Evolutionary conservation across 2,113 vertebrate species (phyloP).

Genomic region (Triplophysa siluroides): DNA sequence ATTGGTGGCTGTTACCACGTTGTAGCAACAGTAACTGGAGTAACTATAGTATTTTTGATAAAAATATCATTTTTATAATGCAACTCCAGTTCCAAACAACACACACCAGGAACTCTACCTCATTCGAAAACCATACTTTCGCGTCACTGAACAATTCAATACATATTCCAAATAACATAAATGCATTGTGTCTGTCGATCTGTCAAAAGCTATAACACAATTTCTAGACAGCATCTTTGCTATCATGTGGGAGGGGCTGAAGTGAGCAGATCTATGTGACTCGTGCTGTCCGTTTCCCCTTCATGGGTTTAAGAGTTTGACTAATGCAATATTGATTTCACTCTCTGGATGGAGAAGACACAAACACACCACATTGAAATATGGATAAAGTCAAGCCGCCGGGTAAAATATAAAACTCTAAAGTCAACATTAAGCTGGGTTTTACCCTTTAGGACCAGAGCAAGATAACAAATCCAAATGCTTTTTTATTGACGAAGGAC

Average conservation of each 20-base stretch:
- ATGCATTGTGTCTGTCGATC: conserved; percentile 15
- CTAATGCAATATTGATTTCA: conserved; percentile 63
- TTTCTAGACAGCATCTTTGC: conserved; percentile 23
- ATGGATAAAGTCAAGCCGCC: conserved; percentile 27
- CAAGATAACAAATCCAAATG: not conserved
- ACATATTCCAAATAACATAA: conserved; percentile 39
- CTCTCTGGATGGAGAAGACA: conserved; percentile 40
- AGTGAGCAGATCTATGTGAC: conserved; percentile 21
- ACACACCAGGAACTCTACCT: not conserved
- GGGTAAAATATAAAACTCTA: conserved; percentile 19
- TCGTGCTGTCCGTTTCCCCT: conserved; percentile 26
- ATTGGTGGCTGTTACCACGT: no score
- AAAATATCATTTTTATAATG: no score
- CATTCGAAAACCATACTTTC: not conserved
- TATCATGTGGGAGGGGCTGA: not conserved
- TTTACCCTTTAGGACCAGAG: not conserved
- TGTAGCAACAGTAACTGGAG: no score
- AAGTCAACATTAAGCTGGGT: conserved; percentile 33
- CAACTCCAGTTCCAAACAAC: not conserved
- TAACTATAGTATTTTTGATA: no score
- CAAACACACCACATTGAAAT: conserved; percentile 46
- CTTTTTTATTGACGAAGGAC: not conserved
- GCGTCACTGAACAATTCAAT: conserved; percentile 40
- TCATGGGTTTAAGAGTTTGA: conserved; percentile 44
- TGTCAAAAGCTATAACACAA: conserved; percentile 12